Percentiles rank a stretch among this genome's conserved stretches.
These are phyloP conservation scores for Drosophila lacertosa DNA, from an alignment of 1,140 invertebrate genomes.

Conservation along the genomic window DNA sequence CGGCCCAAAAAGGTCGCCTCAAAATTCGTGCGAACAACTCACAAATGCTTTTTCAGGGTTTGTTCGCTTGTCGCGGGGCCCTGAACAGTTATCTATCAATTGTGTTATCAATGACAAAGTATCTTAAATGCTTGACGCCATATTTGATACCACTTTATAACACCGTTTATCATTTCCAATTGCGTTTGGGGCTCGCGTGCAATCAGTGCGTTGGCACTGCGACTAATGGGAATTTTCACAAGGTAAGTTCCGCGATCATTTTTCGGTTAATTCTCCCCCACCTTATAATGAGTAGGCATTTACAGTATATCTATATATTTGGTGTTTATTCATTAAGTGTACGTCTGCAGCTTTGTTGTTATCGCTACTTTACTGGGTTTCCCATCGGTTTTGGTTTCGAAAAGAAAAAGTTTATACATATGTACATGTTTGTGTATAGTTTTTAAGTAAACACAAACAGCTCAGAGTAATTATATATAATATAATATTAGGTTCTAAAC, in stretches of 20 bases:
- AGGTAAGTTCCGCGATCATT: not conserved
- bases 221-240: not conserved
- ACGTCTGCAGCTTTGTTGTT: conserved; percentile 10
- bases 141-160: conserved; percentile 2
- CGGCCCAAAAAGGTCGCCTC: conserved; percentile 5
- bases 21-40: not conserved
- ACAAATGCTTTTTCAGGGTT: not conserved
- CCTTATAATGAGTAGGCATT: no score
- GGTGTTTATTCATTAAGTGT: not conserved
- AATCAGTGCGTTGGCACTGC: not conserved
- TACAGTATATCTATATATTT: not conserved
- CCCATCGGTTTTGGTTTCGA: not conserved
- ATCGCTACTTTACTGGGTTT: conserved; percentile 13
- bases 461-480: no score
- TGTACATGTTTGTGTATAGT: no score
- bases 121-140: conserved; percentile 2
- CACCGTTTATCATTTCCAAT: not conserved
- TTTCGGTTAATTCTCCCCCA: not conserved
- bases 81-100: conserved; percentile 9
- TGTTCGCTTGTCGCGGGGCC: not conserved
- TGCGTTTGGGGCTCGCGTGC: not conserved
- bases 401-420: no score
- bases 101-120: conserved; percentile 11
- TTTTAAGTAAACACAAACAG: no score
- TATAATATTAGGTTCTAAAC: no score